Conservation (phyloP, 2,888 invertebrate genomes). For the Dynastes hyllus region DNA sequence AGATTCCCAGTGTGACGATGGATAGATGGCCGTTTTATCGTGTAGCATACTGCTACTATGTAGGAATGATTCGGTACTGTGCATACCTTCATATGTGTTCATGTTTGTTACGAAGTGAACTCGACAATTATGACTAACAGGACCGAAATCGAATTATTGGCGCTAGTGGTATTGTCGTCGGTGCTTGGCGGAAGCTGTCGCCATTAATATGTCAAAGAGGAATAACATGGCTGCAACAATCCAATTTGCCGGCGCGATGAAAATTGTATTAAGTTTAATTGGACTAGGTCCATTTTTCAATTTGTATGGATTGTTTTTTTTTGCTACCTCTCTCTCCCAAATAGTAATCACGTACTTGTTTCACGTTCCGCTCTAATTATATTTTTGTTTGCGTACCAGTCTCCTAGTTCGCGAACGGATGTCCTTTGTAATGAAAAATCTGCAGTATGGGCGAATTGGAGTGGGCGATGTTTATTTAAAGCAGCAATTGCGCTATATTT, state of each 20-base stretch:
- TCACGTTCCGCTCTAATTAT: conserved; percentile 21
- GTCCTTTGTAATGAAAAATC: not conserved
- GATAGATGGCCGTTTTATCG: not conserved
- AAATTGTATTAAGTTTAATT: conserved; percentile 61
- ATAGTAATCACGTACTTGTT: conserved; percentile 21
- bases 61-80: not conserved
- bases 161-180: conserved; percentile 53
- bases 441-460: not conserved
- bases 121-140: conserved; percentile 50
- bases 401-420: not conserved
- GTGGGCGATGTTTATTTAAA: not conserved
- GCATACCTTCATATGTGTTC: not conserved
- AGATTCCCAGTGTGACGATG: conserved; percentile 7
- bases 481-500: too few relatives aligned
- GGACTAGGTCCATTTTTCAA: conserved; percentile 58
- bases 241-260: conserved; percentile 60
- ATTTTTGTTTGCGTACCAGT: conserved; percentile 11
- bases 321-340: not conserved
- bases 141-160: conserved; percentile 50
- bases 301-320: conserved; percentile 53
- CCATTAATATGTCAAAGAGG: conserved; percentile 59
- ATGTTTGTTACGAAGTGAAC: conserved; percentile 37
- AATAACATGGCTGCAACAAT: conserved; percentile 58
- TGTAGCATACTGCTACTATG: not conserved
- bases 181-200: conserved; percentile 57